Percentiles rank a stretch among this genome's conserved stretches.
Evolutionary conservation across 2,113 vertebrate genomes (phyloP).

Genomic region (Prietella phreatophila): DNA sequence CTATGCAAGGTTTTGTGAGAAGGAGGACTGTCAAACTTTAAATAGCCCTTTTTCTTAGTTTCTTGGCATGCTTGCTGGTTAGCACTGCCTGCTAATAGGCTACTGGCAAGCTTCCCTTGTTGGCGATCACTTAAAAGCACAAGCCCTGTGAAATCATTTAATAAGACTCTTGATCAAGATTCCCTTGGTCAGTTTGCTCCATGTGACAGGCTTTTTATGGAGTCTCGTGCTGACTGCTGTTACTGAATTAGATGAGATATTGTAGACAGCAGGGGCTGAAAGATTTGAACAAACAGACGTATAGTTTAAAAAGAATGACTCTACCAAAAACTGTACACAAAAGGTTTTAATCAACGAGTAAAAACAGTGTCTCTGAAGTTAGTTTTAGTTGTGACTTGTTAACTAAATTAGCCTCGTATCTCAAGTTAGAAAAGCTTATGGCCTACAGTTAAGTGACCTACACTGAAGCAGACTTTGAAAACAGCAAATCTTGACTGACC

Average conservation of each 20-base stretch:
- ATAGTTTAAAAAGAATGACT: background rate
- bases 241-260: background rate
- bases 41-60: constrained; percentile 28
- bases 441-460: background rate
- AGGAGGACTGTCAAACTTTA: constrained; percentile 30
- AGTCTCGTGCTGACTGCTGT: background rate
- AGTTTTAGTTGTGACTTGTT: background rate
- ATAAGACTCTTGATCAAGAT: constrained; percentile 18
- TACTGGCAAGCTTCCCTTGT: background rate
- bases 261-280: background rate
- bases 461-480: background rate
- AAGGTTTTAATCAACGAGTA: background rate
- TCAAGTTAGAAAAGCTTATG: background rate
- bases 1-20: constrained; percentile 15
- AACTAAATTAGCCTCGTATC: too few species aligned
- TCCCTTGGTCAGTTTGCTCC: background rate
- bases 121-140: constrained; percentile 3
- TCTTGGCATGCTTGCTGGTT: constrained; percentile 33
- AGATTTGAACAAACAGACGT: background rate
- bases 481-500: background rate
- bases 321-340: background rate
- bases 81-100: constrained; percentile 2
- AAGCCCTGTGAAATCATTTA: constrained; percentile 17
- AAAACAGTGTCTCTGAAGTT: background rate
- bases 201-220: background rate